A percentile compares a stretch with the other conserved stretches of the same genome.
Evolutionary conservation across 1,140 invertebrate species (phyloP).

Genomic region (Saccostrea glomerata): DNA sequence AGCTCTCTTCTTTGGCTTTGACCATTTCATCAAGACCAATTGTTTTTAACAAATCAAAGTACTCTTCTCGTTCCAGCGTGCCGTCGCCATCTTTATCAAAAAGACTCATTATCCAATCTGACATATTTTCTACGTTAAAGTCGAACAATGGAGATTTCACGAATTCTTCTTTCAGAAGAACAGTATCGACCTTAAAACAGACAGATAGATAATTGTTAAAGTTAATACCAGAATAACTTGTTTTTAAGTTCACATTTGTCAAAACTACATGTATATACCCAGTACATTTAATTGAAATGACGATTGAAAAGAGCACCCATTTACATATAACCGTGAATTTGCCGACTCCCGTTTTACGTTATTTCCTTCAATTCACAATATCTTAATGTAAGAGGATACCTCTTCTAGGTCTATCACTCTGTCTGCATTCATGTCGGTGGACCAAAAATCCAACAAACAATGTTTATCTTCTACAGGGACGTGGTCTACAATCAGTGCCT

Average conservation of each 20-base stretch:
- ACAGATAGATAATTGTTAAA: not conserved
- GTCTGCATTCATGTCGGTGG: not conserved
- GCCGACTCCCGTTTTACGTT: too few species aligned
- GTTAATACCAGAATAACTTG: too few species aligned
- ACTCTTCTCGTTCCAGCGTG: slow-evolving; percentile 1
- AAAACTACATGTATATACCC: too few species aligned
- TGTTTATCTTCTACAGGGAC: not conserved
- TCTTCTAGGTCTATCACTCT: not conserved
- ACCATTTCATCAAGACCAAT: not conserved
- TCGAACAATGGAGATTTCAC: not conserved
- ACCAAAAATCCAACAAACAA: not conserved
- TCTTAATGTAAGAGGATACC: not conserved
- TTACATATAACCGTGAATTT: too few species aligned
- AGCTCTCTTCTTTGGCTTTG: not conserved
- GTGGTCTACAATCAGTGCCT: not conserved
- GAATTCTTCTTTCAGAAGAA: not conserved
- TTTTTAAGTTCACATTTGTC: too few species aligned
- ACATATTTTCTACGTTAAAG: not conserved
- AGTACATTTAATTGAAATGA: too few species aligned
- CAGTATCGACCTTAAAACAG: not conserved
- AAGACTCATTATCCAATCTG: not conserved
- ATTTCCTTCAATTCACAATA: too few species aligned
- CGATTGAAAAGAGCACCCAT: too few species aligned
- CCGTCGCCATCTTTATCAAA: not conserved
- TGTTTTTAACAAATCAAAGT: not conserved